Conservation (phyloP, 2,113 vertebrate species). For the Porphyrio hochstetteri region DNA sequence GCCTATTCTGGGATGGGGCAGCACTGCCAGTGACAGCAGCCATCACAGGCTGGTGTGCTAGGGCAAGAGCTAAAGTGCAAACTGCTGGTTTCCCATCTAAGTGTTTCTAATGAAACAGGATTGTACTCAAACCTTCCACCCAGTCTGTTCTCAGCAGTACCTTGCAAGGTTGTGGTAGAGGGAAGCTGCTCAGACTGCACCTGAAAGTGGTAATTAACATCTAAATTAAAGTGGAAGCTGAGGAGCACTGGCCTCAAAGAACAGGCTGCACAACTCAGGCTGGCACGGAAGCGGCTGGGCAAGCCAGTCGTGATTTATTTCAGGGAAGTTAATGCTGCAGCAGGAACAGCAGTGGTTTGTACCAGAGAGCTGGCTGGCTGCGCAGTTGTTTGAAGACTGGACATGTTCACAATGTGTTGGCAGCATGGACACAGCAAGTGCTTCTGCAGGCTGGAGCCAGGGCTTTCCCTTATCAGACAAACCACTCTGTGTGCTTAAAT, state of each 20-base stretch:
- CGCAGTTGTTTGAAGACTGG: accelerated
- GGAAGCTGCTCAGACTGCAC: not conserved
- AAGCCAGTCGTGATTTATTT: slow-evolving; percentile 18
- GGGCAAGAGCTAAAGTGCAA: not conserved
- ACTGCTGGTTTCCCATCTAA: accelerated
- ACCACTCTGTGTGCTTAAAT: slow-evolving; percentile 86
- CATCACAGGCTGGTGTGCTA: too few species aligned
- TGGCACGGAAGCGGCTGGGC: not conserved
- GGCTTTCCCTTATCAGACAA: slow-evolving; percentile 71
- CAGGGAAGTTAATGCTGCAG: accelerated
- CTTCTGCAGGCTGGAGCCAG: not conserved
- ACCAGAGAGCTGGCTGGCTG: accelerated
- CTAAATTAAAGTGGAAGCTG: accelerated
- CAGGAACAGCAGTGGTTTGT: accelerated
- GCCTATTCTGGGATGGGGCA: too few species aligned
- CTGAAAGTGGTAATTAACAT: not conserved
- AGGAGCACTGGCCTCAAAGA: not conserved
- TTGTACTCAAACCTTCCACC: accelerated
- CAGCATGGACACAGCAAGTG: accelerated
- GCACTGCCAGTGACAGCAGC: too few species aligned
- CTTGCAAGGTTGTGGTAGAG: not conserved
- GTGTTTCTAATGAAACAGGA: not conserved
- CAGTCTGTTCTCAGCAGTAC: not conserved
- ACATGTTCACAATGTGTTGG: accelerated
- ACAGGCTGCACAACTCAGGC: not conserved